Base-by-base conservation (phyloP, 2,888 invertebrate species). In the Drosophila meridionalis region DNA sequence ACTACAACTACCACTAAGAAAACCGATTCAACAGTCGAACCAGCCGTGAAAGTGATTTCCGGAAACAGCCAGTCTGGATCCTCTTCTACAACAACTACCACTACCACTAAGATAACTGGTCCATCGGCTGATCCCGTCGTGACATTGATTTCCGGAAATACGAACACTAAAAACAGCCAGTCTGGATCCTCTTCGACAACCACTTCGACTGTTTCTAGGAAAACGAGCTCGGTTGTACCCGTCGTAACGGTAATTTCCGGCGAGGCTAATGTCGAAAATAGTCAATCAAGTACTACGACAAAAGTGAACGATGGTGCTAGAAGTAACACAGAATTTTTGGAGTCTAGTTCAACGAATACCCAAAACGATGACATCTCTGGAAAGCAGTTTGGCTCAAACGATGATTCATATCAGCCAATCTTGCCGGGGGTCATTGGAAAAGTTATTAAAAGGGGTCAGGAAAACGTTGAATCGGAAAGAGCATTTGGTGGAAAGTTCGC, bases 351-450 rank as follows among this genome's bases (percentile, higher is more conserved):
- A 8, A 48, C 73, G 52, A 50, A 32, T 28, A 47, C 4, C 12
- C 53, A 14, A 36, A 45, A n/a, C 14, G 53, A 14, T 48, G 47
- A 28, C 9, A 45, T 8, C 43, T 50, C 9, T 4, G 43, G 26
- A 38, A 12, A 5, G 12, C 12, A 38, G 12, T 4, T 38, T 7
- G 9, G 3, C 14, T 50, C 8, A 50, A 32, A 8, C 30, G n/a
- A 48, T 32, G 8, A 60, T 48, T 12, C 28, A 2, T 38, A 72
- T 52, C 57, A 50, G 3, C 60, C 64, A 36, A 48, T 34, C 5
- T 1, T 63, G 14, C 65, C 73, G 0, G 76, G 65, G 4, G 65
- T 73, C 7, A 66, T 66, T 53, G 75, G 79, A 45, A 73, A 45
- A 32, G 40, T 74, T n/a, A 69, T 78, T 26, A 60, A 14, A 40